phyloP scores from a whole-genome alignment of 2,797 vertebrate genomes.

The Mormyrus proboscirostris region DNA sequence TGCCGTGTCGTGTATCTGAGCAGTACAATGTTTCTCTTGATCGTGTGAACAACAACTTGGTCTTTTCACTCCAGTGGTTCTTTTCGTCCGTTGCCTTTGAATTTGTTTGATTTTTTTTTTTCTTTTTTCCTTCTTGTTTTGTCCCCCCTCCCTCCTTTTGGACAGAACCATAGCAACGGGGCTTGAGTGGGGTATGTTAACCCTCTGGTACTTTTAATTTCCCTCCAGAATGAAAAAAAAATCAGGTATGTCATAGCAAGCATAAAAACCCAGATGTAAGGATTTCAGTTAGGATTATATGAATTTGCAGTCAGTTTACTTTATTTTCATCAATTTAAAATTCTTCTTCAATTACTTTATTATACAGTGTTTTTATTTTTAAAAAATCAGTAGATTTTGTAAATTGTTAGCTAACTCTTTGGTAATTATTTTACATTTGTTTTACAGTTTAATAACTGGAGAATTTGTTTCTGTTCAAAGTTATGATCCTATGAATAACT shows the following conservation, averaged over 20 bases:
- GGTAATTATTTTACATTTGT: slow-evolving; percentile 23
- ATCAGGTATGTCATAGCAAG: neutral
- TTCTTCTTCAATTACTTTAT: neutral
- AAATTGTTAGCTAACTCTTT: slow-evolving; percentile 7
- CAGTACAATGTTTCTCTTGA: slow-evolving; percentile 25
- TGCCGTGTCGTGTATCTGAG: neutral
- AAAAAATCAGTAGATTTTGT: neutral
- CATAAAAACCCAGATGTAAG: neutral
- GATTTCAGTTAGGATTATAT: neutral
- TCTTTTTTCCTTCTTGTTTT: slow-evolving; percentile 33
- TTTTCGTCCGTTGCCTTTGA: slow-evolving; percentile 65
- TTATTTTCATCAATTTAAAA: neutral
- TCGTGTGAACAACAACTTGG: slow-evolving; percentile 55
- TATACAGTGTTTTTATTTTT: neutral
- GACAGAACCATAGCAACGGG: slow-evolving; percentile 20
- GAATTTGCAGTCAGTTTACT: slow-evolving; percentile 6
- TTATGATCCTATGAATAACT: neutral
- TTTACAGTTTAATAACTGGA: neutral
- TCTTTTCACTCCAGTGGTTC: slow-evolving; percentile 63
- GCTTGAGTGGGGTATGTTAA: slow-evolving; percentile 41
- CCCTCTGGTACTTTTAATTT: slow-evolving; percentile 36
- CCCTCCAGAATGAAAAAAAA: neutral
- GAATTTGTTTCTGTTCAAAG: neutral
- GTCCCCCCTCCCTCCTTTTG: slow-evolving; percentile 20
- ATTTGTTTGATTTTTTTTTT: slow-evolving; percentile 70